Conservation (phyloP, 2,797 vertebrate species). For the Acrossocheilus wenchowensis region DNA sequence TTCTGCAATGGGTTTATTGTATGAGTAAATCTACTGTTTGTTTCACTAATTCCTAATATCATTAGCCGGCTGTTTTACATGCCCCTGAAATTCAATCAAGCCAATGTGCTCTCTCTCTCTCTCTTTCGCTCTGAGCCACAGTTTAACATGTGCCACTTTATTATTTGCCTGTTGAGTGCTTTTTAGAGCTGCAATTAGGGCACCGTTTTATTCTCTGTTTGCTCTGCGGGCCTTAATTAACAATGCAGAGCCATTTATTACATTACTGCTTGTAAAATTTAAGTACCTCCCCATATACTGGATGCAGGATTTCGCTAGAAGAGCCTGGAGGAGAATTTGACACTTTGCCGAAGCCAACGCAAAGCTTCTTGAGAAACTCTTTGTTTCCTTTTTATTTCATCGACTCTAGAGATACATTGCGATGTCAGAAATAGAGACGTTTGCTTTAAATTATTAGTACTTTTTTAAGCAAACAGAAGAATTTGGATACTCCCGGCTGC, state of each 20-base stretch:
- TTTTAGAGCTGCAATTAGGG: conserved; percentile 70
- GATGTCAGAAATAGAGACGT: conserved; percentile 64
- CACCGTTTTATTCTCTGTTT: conserved; percentile 72
- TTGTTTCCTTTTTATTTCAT: conserved; percentile 62
- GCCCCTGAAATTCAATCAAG: conserved; percentile 71
- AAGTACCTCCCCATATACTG: conserved; percentile 67
- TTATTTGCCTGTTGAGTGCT: conserved; percentile 55
- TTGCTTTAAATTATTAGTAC: conserved; percentile 61
- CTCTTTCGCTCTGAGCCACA: conserved; percentile 54
- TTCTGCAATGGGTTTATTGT: conserved; percentile 67
- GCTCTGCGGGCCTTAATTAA: conserved; percentile 77
- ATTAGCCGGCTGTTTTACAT: conserved; percentile 68
- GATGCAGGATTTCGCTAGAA: conserved; percentile 72
- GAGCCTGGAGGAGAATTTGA: conserved; percentile 68
- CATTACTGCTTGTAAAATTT: conserved; percentile 67
- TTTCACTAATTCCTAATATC: conserved; percentile 71
- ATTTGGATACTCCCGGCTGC: conserved; percentile 62
- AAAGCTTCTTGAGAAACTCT: conserved; percentile 54
- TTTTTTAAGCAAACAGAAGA: conserved; percentile 65
- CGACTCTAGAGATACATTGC: conserved; percentile 65
- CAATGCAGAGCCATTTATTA: conserved; percentile 77
- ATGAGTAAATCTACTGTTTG: conserved; percentile 76
- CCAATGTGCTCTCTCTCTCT: conserved; percentile 57
- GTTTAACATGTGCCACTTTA: conserved; percentile 52
- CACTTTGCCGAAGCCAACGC: conserved; percentile 67